Base-by-base conservation (phyloP, 2,113 vertebrate species). In the Gymnorhina tibicen region DNA sequence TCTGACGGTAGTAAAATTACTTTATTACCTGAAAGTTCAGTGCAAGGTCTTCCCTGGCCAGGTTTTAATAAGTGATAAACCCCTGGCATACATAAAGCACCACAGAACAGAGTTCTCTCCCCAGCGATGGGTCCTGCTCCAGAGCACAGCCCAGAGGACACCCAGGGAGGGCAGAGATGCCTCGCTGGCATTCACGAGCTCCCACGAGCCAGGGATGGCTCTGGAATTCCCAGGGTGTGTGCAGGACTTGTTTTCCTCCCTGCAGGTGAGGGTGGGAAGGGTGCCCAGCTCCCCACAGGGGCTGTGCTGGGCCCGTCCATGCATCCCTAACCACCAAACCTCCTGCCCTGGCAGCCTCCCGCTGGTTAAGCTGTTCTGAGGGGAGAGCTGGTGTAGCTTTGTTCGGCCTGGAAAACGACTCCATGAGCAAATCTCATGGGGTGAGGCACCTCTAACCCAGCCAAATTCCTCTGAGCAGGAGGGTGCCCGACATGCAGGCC, bases 401-500 rank as follows among this genome's bases (percentile, higher is more conserved):
- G 63, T 13, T 76, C 30, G 33, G 53, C 19, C 30, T 1, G 2
- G 63, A 35, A 14, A 53, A 52, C 15, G 8, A 44, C 20, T 41
- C 10, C 3, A 15, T 0, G 10, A 66, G 64, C 26, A 33, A 33
- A 66, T 15, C 39, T 47, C 24, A 7, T 0, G 3, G 24, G 49
- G 49, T 27, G 58, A 83, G 64, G 56, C 63, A 46, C 24, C 50
- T 39, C 35, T 21, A 24, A 20, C 30, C 42, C 50, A 44, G 37
- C 33, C 42, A 41, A 23, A 35, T 8, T 3, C 28, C 42, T 14
- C 50, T 10, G 16, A 15, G 30, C 18, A 11, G 8, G n/a, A 49
- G 35, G 47, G 5, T 56, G 70, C 49, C 62, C 16, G 15, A 20
- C 7, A 17, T 0, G 35, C 11, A 16, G 0, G 4, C 52, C 30